Evolutionary conservation across 2,797 vertebrate species (phyloP).

Genomic region (Sarcophilus harrisii): DNA sequence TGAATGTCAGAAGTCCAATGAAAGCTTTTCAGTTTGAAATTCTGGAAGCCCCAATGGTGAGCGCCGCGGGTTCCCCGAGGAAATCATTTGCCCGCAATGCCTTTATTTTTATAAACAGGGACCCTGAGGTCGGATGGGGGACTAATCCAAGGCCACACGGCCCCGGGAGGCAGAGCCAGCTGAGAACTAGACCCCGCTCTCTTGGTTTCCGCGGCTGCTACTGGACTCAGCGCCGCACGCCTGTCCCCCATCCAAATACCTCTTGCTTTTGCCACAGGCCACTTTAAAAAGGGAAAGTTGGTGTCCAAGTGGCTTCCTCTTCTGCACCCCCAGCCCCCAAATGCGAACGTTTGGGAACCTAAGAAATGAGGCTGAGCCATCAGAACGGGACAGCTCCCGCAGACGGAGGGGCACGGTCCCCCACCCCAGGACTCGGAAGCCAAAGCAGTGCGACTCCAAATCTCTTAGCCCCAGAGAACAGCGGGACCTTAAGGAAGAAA

Average conservation of each 20-base stretch:
- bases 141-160: background rate
- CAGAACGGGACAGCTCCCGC: background rate
- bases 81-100: background rate
- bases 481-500: accelerated
- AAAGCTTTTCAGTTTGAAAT: background rate
- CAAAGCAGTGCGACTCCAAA: accelerated
- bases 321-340: background rate
- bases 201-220: accelerated
- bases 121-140: background rate
- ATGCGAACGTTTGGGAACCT: background rate
- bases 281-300: background rate
- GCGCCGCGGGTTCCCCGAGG: background rate
- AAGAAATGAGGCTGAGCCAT: accelerated
- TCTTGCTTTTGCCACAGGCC: background rate
- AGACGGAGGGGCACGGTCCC: background rate
- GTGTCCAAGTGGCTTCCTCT: background rate
- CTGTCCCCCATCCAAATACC: background rate
- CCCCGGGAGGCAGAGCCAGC: no score
- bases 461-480: no score
- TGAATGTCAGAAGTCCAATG: background rate
- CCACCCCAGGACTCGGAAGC: background rate
- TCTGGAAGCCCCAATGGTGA: background rate
- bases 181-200: background rate
- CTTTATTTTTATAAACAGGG: background rate
- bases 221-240: background rate